phyloP scores from a whole-genome alignment of 92 coral and sea anemone species.

The Heliopora coerulea region DNA sequence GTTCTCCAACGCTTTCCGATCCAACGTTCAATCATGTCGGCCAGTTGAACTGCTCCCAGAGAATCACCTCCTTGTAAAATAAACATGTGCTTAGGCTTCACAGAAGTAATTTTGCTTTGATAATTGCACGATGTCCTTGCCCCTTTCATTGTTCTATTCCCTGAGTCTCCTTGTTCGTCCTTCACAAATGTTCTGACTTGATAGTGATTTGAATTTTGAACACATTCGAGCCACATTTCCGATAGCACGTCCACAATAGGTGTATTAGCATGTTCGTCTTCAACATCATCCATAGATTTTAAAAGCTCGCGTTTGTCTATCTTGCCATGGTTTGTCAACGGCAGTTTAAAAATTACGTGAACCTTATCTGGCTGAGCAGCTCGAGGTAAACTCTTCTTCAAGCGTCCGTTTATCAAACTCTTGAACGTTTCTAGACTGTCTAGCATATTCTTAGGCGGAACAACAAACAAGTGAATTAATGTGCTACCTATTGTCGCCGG shows the following conservation, averaged over 20 bases:
- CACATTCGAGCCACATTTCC: constrained; percentile 23
- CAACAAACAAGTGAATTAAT: constrained; percentile 59
- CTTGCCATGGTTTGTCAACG: constrained; percentile 89
- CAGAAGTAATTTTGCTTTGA: background rate
- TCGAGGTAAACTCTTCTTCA: constrained; percentile 54
- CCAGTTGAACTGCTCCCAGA: constrained; percentile 67
- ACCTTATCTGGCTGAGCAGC: constrained; percentile 71
- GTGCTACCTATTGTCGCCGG: constrained; percentile 8
- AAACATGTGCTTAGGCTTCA: constrained; percentile 57
- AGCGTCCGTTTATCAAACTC: constrained; percentile 1
- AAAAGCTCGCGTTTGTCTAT: constrained; percentile 50
- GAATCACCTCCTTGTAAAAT: constrained; percentile 78
- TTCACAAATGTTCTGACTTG: background rate
- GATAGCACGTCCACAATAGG: constrained; percentile 2
- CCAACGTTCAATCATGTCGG: constrained; percentile 70
- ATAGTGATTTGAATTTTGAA: background rate
- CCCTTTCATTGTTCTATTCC: too few species aligned
- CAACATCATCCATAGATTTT: background rate
- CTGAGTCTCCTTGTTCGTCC: background rate
- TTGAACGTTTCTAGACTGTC: background rate
- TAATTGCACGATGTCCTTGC: too few species aligned
- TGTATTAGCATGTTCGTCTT: background rate
- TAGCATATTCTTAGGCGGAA: constrained; percentile 14
- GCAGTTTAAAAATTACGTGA: constrained; percentile 61
- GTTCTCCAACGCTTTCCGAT: constrained; percentile 19